Base-by-base conservation (phyloP, 2,113 vertebrate species). In the Xiphophorus maculatus region DNA sequence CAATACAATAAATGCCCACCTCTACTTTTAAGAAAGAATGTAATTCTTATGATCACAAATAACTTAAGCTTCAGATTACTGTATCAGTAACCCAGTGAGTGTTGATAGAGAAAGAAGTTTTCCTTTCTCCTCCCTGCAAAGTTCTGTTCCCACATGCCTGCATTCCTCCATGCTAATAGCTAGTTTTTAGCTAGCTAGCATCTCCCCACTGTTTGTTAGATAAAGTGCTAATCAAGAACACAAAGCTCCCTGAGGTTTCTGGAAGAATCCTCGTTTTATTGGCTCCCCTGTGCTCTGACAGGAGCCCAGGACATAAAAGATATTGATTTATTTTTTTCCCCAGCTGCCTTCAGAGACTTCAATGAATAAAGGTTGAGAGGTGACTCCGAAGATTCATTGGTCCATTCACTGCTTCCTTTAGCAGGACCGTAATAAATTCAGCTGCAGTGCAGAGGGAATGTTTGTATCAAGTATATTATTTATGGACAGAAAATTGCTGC, bases 401-500 rank as follows among this genome's bases (percentile, higher is more conserved):
- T 77, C 65, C 70, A 86, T 91, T 86, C 83, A 84, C 88, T 68
- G 72, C 63, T 77, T 73, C 75, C 81, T 86, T 90, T 73, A 81
- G 80, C 68, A 25, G 62, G 84, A 72, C 85, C 85, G 71, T 90
- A 86, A 93, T 87, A 84, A 84, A 93, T 92, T 87, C 88, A 71
- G 74, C 83, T 71, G 80, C 89, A 89, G 85, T 89, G 90, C 88
- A 87, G 90, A 42, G 84, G 84, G 69, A 87, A 84, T 90, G 84
- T 91, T 89, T 90, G 81, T 81, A 82, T 90, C 81, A 84, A 80
- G 73, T 91, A 40, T 91, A 83, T 89, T 91, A 93, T 92, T 91
- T 91, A 93, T 89, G 81, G 80, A 63, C 74, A 76, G 73, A 89
- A 90, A 76, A 85, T 88, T 90, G 88, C 90, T 89, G 89, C 84